These are phyloP conservation scores for Sebastolobus altivelis DNA, from an alignment of 2,797 vertebrate species.

Conservation along the genomic window DNA sequence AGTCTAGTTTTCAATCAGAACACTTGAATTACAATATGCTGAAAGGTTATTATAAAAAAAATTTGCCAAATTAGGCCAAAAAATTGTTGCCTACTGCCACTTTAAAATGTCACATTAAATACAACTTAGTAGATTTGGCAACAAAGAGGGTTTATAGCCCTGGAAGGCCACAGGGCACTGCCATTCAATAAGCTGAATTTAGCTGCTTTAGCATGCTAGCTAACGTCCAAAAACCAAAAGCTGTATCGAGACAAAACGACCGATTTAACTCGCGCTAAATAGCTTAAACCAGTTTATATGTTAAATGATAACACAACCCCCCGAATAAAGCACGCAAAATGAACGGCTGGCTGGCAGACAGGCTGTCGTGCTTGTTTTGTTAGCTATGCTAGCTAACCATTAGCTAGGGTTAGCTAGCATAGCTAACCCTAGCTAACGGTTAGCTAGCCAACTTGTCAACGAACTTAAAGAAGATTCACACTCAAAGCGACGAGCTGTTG, in stretches of 20 bases:
- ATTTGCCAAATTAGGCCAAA: no score
- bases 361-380: not conserved
- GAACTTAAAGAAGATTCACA: not conserved
- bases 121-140: slow-evolving; percentile 16
- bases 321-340: not conserved
- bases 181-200: slow-evolving; percentile 18
- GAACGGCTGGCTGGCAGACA: not conserved
- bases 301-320: not conserved
- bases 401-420: slow-evolving; percentile 15
- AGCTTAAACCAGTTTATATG: fast-evolving
- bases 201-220: slow-evolving; percentile 46
- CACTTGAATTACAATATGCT: no score
- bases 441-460: slow-evolving; percentile 29
- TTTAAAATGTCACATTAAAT: not conserved
- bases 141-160: slow-evolving; percentile 59
- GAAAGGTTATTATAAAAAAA: no score
- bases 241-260: not conserved
- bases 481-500: fast-evolving
- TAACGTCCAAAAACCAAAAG: slow-evolving; percentile 26
- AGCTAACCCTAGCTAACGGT: slow-evolving; percentile 44
- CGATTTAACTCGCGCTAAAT: not conserved
- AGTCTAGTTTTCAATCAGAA: no score
- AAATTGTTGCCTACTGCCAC: no score
- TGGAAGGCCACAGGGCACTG: slow-evolving; percentile 59
- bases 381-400: slow-evolving; percentile 48